Conservation (phyloP, 1,140 invertebrate species). For the Parapsyche elsis region DNA sequence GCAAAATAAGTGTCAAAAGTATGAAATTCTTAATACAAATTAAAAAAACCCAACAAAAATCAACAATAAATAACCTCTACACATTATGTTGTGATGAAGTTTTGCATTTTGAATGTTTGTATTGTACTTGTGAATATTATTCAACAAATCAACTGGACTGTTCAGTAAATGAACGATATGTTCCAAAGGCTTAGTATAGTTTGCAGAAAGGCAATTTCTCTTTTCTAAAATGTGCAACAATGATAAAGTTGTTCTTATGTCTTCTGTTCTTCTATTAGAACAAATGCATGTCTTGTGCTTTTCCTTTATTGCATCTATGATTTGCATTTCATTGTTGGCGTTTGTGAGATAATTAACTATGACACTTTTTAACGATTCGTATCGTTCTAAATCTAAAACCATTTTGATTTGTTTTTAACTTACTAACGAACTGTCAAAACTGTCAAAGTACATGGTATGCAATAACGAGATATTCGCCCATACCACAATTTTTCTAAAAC, state of each 20-base stretch:
- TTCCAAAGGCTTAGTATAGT: not conserved
- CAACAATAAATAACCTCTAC: not conserved
- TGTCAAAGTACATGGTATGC: too few relatives aligned
- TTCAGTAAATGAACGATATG: not conserved
- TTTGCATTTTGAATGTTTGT: not conserved
- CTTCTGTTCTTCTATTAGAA: not conserved
- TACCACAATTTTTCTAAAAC: too few relatives aligned
- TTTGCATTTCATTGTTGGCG: not conserved
- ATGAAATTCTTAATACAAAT: not conserved
- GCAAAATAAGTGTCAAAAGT: not conserved
- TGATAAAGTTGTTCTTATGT: not conserved
- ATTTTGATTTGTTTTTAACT: too few relatives aligned
- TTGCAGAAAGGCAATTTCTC: not conserved
- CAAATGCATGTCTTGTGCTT: not conserved
- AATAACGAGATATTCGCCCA: too few relatives aligned
- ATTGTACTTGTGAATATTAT: not conserved
- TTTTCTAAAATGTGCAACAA: not conserved
- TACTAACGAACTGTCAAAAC: too few relatives aligned
- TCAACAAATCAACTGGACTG: not conserved
- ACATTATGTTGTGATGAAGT: not conserved
- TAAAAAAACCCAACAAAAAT: not conserved
- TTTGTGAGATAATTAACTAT: not conserved
- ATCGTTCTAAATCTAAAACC: not conserved
- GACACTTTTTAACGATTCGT: not conserved
- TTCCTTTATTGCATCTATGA: not conserved